Percentiles rank a stretch among this genome's conserved stretches.
phyloP scores from a whole-genome alignment of 2,797 vertebrate species.

The Dromococcyx pavoninus region DNA sequence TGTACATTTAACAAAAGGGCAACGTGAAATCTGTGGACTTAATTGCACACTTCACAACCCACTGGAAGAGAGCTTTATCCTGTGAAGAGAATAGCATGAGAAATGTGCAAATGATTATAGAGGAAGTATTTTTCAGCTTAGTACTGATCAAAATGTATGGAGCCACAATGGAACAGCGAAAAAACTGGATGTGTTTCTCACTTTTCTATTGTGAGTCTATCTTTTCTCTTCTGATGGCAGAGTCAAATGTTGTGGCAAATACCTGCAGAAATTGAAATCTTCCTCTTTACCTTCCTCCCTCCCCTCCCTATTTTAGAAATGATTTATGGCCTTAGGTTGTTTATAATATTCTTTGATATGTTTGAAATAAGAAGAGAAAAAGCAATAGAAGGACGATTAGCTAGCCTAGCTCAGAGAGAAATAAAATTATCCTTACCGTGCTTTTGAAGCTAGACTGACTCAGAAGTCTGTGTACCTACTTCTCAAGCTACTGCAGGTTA shows the following conservation, averaged over 20 bases:
- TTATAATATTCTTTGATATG: not conserved
- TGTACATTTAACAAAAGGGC: not conserved
- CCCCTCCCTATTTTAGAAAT: not conserved
- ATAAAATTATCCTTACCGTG: not conserved
- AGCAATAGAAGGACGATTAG: not conserved
- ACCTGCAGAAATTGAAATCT: not conserved
- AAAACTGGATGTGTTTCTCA: not conserved
- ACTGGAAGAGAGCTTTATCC: not conserved
- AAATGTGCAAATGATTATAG: not conserved
- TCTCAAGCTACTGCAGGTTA: not conserved
- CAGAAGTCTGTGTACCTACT: not conserved
- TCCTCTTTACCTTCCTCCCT: not conserved
- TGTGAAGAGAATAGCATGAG: not conserved
- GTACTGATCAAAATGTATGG: not conserved
- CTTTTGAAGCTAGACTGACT: not conserved
- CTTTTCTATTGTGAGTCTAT: not conserved
- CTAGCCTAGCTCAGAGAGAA: not conserved
- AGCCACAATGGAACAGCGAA: not conserved
- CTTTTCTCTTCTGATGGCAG: not conserved
- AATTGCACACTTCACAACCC: not conserved
- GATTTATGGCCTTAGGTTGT: not conserved
- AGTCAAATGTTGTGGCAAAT: not conserved
- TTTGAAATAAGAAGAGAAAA: not conserved
- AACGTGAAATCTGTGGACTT: not conserved
- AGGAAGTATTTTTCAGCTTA: not conserved